Conservation (phyloP, 2,113 vertebrate species). For the Carassius carassius region DNA sequence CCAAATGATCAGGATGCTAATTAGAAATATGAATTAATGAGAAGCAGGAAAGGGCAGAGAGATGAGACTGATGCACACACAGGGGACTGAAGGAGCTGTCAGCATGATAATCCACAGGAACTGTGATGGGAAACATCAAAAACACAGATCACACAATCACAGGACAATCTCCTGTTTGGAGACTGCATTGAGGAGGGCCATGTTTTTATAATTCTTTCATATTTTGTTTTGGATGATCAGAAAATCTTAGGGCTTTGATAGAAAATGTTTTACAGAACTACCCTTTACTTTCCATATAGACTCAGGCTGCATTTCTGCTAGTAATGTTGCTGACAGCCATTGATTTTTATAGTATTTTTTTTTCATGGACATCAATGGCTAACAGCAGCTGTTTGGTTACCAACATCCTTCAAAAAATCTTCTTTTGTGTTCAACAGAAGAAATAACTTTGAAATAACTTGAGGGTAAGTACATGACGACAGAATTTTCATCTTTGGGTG, state of each 20-base stretch:
- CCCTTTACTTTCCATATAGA: neutral
- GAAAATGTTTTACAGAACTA: neutral
- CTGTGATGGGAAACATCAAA: conserved; percentile 45
- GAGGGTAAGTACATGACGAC: no score
- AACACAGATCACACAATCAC: conserved; percentile 32
- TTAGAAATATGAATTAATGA: conserved; percentile 63
- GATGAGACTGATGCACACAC: conserved; percentile 33
- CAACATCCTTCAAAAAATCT: no score
- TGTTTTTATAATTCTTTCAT: neutral
- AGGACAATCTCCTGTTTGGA: conserved; percentile 23
- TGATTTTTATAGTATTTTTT: no score
- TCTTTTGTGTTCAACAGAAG: no score
- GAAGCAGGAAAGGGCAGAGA: conserved; percentile 34
- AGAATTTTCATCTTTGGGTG: no score
- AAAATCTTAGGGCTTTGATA: neutral
- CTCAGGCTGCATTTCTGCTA: neutral
- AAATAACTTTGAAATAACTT: no score
- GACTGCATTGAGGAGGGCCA: neutral
- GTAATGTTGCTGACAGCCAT: no score
- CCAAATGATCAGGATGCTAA: conserved; percentile 56
- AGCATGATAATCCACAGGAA: conserved; percentile 50
- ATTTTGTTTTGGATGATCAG: neutral
- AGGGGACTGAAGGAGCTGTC: conserved; percentile 46
- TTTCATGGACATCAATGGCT: no score
- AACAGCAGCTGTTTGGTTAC: no score